A percentile compares a stretch with the other conserved stretches of the same genome.
Conservation (phyloP, 2,797 vertebrate genomes). For the Rhinichthys osculus region DNA sequence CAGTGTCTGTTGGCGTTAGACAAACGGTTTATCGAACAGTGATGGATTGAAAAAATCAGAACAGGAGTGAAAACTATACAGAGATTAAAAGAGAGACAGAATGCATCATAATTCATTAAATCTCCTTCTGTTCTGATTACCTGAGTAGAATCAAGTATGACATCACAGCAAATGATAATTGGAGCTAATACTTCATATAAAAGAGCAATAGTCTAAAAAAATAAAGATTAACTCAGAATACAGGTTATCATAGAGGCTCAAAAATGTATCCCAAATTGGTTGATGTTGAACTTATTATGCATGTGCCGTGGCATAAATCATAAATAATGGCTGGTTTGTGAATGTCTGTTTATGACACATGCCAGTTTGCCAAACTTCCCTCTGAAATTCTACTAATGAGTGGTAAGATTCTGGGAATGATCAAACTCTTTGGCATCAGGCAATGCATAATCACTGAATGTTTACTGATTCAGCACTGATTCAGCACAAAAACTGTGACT, state of each 20-base stretch:
- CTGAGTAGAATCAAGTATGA: background rate
- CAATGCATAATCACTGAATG: slow-evolving; percentile 30
- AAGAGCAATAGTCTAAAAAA: background rate
- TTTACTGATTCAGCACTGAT: slow-evolving; percentile 38
- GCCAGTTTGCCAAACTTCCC: slow-evolving; percentile 32
- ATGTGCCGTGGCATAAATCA: slow-evolving; percentile 24
- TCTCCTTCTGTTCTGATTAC: background rate
- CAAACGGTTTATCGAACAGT: slow-evolving; percentile 41
- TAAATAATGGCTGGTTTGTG: slow-evolving; percentile 32
- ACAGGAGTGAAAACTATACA: slow-evolving; percentile 52
- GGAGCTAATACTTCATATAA: background rate
- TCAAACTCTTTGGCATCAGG: slow-evolving; percentile 23
- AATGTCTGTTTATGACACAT: slow-evolving; percentile 46
- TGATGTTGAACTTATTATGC: slow-evolving; percentile 12
- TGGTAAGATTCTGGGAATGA: slow-evolving; percentile 33
- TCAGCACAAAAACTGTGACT: background rate
- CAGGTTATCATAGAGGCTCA: background rate
- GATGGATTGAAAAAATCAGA: slow-evolving; percentile 52
- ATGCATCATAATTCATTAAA: background rate
- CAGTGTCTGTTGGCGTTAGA: slow-evolving; percentile 41
- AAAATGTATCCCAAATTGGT: background rate
- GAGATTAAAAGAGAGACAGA: background rate
- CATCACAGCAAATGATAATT: background rate
- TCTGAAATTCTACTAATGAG: slow-evolving; percentile 36
- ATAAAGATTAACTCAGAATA: background rate